Base-by-base conservation (phyloP, 2,797 vertebrate genomes). In the Dallia pectoralis region DNA sequence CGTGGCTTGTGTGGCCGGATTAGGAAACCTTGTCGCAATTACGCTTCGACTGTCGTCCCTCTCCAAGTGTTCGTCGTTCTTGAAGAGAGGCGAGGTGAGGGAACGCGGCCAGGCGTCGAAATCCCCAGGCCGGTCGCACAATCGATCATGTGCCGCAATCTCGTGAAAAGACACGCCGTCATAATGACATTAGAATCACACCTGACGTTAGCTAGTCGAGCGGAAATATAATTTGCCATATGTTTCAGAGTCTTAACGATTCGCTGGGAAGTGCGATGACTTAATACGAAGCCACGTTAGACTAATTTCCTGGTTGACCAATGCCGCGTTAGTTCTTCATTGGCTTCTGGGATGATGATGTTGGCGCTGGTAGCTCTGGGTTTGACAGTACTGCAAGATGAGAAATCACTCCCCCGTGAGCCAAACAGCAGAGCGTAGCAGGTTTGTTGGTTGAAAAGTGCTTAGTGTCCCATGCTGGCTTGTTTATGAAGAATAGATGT, bases 401-500 rank as follows among this genome's bases (percentile, higher is more conserved):
- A 75, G 79, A 47, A 9, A 81, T 85, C 78, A 61, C 77, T 36
- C 1, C 64, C 79, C 76, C 74, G 75, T 63, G 74, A 30, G 19
- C 6, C 22, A n/a, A 30, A 25, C 79, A 85, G 77, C 64, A 76
- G 48, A 79, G 66, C 74, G 74, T 64, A 64, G 82, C 78, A 80
- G 82, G 78, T 86, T 86, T 77, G 80, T 75, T 79, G 77, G 79
- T 81, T 72, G 33, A 70, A 70, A 87, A 83, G 87, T 25, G 27
- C 82, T 88, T 85, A 53, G 72, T 74, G 79, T 89, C 86, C 88
- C 85, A 79, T 82, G 86, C 78, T 78, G 82, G 87, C 78, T 85
- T 81, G 74, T 80, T 67, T 71, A 82, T 90, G 89, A 92, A 78
- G 75, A 85, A 87, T 90, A 84, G 79, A 27, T 27, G 82, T 89